Base-by-base conservation (phyloP, 2,888 invertebrate species). In the Drosophila leonis region DNA sequence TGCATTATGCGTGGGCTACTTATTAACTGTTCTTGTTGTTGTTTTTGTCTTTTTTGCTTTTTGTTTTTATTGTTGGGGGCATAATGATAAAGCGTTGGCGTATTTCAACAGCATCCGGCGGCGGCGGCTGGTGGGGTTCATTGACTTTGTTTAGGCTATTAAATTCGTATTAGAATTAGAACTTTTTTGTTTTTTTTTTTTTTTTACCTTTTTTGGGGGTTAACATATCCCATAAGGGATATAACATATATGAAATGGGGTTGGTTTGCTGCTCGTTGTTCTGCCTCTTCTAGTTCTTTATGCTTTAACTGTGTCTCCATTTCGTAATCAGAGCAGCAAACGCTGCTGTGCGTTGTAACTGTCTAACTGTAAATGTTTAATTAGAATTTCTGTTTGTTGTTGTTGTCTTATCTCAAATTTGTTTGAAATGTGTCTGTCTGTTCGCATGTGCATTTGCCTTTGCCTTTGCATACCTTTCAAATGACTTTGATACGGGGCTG, bases 401-500 rank as follows among this genome's bases (percentile, higher is more conserved):
- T 61, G 42, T 59, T 10, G 27, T 18, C 79, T 88, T 88, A 88
- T 88, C 88, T 66, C 72, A 56, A 69, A 35, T 80, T 70, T 69
- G 60, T 65, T 67, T 71, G 51, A 65, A 72, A 73, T 77, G 62
- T 63, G 51, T 65, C 27, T 63, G 51, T 66, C 31, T 52, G 44
- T 44, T 37, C 39, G 44, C 31, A 41, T 52, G 44, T 33, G 44
- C 5, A 46, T 46, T 55, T 29, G 48, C 29, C 37, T 51, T 56
- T 49, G 65, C 29, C 59, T 71, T 51, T 44, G 57, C 71, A 69
- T 83, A 83, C 87, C 89, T 88, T 86, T 84, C 67, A 88, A 88
- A 86, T 72, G 84, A 84, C 84, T 86, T 83, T 83, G 80, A 42
- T 54, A 13, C 31, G 55, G 42, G 39, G 48, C 41, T 59, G 59